Evolutionary conservation across 1,140 invertebrate species (phyloP).

Genomic region (Drosophila elegans): DNA sequence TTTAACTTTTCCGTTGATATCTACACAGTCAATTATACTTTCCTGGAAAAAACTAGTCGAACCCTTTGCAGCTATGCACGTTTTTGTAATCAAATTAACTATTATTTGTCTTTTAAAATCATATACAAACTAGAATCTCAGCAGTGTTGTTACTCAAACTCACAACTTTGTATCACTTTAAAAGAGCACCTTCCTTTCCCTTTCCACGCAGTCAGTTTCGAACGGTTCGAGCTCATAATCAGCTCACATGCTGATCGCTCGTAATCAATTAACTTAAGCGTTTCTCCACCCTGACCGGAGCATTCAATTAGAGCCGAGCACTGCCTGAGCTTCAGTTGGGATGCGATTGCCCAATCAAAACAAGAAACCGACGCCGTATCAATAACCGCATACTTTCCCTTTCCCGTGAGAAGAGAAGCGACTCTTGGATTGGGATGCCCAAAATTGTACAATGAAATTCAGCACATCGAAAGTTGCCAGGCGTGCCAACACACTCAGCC

Average conservation of each 20-base stretch:
- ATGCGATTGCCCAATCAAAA: constrained; percentile 41
- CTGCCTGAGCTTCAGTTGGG: constrained; percentile 17
- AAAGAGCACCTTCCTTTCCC: constrained; percentile 3
- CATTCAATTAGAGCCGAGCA: constrained; percentile 67
- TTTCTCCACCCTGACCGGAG: constrained; percentile 55
- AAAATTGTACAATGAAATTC: constrained; percentile 79
- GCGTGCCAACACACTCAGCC: constrained; percentile 24
- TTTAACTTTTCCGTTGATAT: too few relatives aligned
- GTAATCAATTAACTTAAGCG: constrained; percentile 67
- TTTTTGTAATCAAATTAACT: too few relatives aligned
- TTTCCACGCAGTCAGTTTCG: not conserved
- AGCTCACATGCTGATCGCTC: constrained; percentile 34
- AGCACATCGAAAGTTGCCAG: constrained; percentile 76
- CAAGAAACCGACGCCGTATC: constrained; percentile 55
- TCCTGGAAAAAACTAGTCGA: too few relatives aligned
- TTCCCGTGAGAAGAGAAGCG: constrained; percentile 58
- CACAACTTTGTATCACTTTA: not conserved
- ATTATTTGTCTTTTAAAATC: too few relatives aligned
- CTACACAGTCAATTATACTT: too few relatives aligned
- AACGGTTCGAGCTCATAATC: constrained; percentile 11
- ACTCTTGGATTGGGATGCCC: constrained; percentile 29
- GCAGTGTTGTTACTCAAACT: not conserved
- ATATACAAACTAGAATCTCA: not conserved
- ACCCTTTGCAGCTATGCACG: too few relatives aligned
- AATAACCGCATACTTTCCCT: constrained; percentile 81